Base-by-base conservation (phyloP, 2,113 vertebrate species). In the Antechinus flavipes region DNA sequence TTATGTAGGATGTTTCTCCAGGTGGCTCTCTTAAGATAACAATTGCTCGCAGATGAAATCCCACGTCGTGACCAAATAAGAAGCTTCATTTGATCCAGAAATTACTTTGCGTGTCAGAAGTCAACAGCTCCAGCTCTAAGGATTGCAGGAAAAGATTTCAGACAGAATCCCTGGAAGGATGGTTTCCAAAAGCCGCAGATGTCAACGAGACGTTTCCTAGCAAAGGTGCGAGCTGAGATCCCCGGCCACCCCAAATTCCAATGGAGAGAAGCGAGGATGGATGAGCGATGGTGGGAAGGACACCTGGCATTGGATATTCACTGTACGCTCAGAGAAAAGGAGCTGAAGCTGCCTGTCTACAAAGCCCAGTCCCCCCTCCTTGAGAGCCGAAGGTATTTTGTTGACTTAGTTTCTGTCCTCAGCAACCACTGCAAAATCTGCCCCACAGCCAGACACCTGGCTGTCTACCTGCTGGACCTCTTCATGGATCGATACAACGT, bases 401-500 rank as follows among this genome's bases (percentile, higher is more conserved):
- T 99, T 0, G 99, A 99, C 97, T 96, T 99, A 96, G 92, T 99
- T 98, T 99, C 98, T 96, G 98, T 99, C 96, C 98, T 99, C 97
- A 99, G 99, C 97, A 99, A 98, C 96, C 99, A 97, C 54, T 99
- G 99, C 98, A 98, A 98, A 97, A 99, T 99, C 16, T 99, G 99
- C 96, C 99, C 99, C 0, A 98, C 99, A 0, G 99, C 99, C 0
- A 99, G 99, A 47, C 99, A 99, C 97, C 99, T 99, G 35, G 99
- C 99, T 0, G 93, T 99, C 97, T 99, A 99, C 98, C 98, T 99
- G 97, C 98, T 99, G 97, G 99, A 99, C 97, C 98, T 99, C 97
- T 99, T 99, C 96, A 99, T 99, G 99, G 99, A 99, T 95, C 98
- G 98, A 98, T 99, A 99, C 0, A 99, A 99, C 90, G 98, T 99